Evolutionary conservation across 1,140 invertebrate genomes (phyloP).

Genomic region (Drosophila micromelanica): DNA sequence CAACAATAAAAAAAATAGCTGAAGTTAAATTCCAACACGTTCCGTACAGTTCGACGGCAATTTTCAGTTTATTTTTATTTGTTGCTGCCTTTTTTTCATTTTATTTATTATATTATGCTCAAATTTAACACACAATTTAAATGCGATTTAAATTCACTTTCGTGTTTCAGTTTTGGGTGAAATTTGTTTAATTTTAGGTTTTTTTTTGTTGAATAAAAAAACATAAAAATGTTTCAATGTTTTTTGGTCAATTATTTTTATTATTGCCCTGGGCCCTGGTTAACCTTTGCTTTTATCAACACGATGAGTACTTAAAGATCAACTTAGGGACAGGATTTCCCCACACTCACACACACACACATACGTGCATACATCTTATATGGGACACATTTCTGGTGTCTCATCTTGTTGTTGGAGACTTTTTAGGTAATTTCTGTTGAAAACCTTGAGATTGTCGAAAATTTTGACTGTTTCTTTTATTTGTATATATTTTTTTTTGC

Average conservation of each 20-base stretch:
- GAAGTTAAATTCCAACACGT: constrained; percentile 75
- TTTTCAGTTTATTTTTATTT: constrained; percentile 20
- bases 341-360: constrained; percentile 27
- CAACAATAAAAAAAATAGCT: constrained; percentile 30
- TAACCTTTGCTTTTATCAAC: constrained; percentile 25
- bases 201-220: background rate
- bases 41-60: constrained; percentile 45
- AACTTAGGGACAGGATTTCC: constrained; percentile 64
- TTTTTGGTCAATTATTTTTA: constrained; percentile 27
- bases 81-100: constrained; percentile 49
- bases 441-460: constrained; percentile 52
- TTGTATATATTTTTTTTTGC: constrained; percentile 29
- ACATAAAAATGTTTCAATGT: constrained; percentile 6
- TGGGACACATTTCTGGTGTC: constrained; percentile 19
- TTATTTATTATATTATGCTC: constrained; percentile 27
- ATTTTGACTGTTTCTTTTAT: constrained; percentile 15
- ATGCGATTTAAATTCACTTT: constrained; percentile 62
- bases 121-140: constrained; percentile 23
- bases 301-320: constrained; percentile 40
- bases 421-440: constrained; percentile 37
- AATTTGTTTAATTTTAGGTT: constrained; percentile 24
- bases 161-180: constrained; percentile 26
- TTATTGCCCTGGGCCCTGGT: constrained; percentile 15
- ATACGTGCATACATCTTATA: constrained; percentile 18
- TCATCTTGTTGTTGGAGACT: constrained; percentile 22